Conservation (phyloP, 2,113 vertebrate genomes). For the Larimichthys polyactis region DNA sequence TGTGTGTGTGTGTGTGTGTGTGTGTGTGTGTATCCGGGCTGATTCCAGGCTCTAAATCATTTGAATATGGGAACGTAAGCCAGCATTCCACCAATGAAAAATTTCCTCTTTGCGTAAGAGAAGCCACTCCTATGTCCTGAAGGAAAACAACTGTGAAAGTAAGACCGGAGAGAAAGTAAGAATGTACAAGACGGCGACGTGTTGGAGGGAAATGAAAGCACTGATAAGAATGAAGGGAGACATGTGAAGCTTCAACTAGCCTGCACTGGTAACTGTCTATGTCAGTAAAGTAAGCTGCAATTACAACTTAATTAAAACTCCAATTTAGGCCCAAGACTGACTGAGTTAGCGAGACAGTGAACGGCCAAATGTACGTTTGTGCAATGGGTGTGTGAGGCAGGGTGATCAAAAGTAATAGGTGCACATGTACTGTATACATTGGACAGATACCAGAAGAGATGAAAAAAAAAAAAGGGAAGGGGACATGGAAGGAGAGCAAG, state of each 20-base stretch:
- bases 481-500: background rate
- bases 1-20: too few species aligned
- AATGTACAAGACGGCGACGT: background rate
- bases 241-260: constrained; percentile 7
- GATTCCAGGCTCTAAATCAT: constrained; percentile 20
- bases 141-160: constrained; percentile 34
- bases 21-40: background rate
- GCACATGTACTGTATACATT: constrained; percentile 20
- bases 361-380: background rate
- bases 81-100: constrained; percentile 34
- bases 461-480: background rate
- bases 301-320: constrained; percentile 62
- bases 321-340: constrained; percentile 31
- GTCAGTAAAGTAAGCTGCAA: constrained; percentile 24
- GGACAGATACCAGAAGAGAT: constrained; percentile 1
- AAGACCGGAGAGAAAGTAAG: background rate
- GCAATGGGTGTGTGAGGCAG: background rate
- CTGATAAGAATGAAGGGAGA: background rate
- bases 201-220: constrained; percentile 28
- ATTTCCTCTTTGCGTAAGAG: constrained; percentile 27
- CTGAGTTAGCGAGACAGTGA: constrained; percentile 26
- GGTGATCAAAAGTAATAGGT: constrained; percentile 15
- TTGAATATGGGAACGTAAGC: constrained; percentile 15
- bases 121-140: constrained; percentile 2
- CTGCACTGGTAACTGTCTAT: constrained; percentile 13